Evolutionary conservation across 2,888 invertebrate genomes (phyloP).

Genomic region (Hydropsyche betteni): DNA sequence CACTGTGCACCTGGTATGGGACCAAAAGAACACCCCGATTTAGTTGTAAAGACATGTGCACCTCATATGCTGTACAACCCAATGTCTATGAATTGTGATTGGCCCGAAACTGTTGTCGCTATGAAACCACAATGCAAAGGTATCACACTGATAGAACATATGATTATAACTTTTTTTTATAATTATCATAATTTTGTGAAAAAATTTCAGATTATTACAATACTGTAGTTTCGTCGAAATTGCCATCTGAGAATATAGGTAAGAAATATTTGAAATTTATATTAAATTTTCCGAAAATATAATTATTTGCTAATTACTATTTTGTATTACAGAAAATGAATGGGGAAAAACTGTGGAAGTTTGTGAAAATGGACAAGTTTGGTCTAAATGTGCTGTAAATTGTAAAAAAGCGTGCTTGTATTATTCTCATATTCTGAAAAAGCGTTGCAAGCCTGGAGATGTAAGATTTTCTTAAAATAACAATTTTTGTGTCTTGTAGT

Average conservation of each 20-base stretch:
- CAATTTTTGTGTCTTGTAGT: constrained; percentile 42
- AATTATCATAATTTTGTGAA: background rate
- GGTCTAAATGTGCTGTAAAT: constrained; percentile 74
- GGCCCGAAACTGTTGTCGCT: constrained; percentile 67
- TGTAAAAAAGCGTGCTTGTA: constrained; percentile 78
- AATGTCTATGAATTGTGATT: constrained; percentile 70
- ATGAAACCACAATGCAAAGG: constrained; percentile 70
- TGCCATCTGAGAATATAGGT: too few relatives aligned
- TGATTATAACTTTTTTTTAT: background rate
- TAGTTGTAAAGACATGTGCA: constrained; percentile 74
- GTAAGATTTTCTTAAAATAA: constrained; percentile 58
- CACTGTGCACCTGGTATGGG: constrained; percentile 68
- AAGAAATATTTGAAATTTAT: background rate
- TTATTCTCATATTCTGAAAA: constrained; percentile 64
- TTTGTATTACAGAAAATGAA: background rate
- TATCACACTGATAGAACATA: background rate
- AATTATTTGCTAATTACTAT: background rate
- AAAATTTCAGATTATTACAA: too few relatives aligned
- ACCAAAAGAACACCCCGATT: constrained; percentile 58
- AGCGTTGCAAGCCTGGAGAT: constrained; percentile 59
- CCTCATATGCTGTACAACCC: constrained; percentile 75
- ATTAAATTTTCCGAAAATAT: background rate
- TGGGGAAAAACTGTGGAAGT: background rate
- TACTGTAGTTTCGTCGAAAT: too few relatives aligned
- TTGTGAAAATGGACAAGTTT: constrained; percentile 62